Percentiles rank a stretch among this genome's conserved stretches.
Conservation (phyloP, 2,113 vertebrate species). For the Myrmecophaga tridactyla region DNA sequence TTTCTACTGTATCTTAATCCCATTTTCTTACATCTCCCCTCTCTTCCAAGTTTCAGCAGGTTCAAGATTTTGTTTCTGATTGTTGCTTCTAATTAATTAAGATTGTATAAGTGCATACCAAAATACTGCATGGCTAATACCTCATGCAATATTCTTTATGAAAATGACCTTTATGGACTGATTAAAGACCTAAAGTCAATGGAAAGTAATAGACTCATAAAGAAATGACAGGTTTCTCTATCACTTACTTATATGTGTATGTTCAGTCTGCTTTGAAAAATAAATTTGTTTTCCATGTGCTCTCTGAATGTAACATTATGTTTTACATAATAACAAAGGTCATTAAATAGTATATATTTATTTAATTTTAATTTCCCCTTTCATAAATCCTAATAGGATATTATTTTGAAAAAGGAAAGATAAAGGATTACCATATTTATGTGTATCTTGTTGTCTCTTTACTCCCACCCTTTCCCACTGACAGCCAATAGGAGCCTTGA, state of each 20-base stretch:
- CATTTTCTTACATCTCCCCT: not conserved
- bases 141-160: not conserved
- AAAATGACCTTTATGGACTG: not conserved
- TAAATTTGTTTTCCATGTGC: not conserved
- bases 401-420: not conserved
- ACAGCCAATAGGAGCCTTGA: constrained; percentile 96
- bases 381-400: not conserved
- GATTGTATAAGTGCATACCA: not conserved
- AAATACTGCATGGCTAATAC: not conserved
- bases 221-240: constrained; percentile 7
- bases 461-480: not conserved
- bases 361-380: not conserved
- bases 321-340: too few relatives aligned
- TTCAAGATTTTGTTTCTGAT: not conserved
- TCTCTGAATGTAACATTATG: not conserved
- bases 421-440: not conserved
- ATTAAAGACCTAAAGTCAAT: constrained; percentile 2
- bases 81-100: constrained; percentile 46
- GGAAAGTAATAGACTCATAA: not conserved
- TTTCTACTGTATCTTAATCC: not conserved
- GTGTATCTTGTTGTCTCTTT: not conserved
- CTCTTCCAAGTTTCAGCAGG: not conserved
- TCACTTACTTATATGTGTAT: accelerated
- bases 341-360: constrained; percentile 6
- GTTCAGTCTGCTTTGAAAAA: not conserved